A percentile compares a stretch with the other conserved stretches of the same genome.
Evolutionary conservation across 2,888 invertebrate species (phyloP).

Genomic region (Tetropium fuscum): DNA sequence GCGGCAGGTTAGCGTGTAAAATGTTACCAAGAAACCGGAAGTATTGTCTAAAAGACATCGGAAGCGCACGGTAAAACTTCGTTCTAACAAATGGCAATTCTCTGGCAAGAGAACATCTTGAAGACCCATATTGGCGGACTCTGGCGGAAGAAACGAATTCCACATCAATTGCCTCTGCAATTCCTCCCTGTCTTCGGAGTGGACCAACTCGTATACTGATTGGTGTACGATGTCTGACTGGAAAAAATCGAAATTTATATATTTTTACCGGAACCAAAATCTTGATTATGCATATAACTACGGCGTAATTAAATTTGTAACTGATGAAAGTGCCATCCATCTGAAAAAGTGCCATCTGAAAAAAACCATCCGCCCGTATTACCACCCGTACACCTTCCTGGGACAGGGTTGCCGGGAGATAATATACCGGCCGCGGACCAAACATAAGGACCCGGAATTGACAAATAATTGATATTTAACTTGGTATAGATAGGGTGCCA

Average conservation of each 20-base stretch:
- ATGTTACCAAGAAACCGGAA: slow-evolving; percentile 94
- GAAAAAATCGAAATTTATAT: slow-evolving; percentile 57
- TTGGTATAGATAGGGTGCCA: too few species aligned
- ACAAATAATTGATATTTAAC: too few species aligned
- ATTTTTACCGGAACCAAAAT: not conserved
- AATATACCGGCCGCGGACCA: too few species aligned
- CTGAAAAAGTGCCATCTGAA: too few species aligned
- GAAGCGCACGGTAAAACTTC: slow-evolving; percentile 98
- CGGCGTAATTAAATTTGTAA: too few species aligned
- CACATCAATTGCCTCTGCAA: slow-evolving; percentile 94
- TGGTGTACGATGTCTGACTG: slow-evolving; percentile 99
- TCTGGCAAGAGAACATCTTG: slow-evolving; percentile 92
- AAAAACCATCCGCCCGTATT: too few species aligned
- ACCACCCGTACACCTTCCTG: too few species aligned
- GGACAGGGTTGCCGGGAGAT: too few species aligned
- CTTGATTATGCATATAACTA: too few species aligned
- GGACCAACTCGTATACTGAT: slow-evolving; percentile 98
- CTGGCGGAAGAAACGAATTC: slow-evolving; percentile 91
- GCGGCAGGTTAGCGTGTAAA: not conserved
- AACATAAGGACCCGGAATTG: too few species aligned
- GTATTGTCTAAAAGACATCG: slow-evolving; percentile 99
- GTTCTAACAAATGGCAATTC: slow-evolving; percentile 89
- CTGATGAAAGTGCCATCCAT: too few species aligned
- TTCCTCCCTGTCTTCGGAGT: slow-evolving; percentile 98
- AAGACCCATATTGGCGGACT: slow-evolving; percentile 81